phyloP scores from a whole-genome alignment of 2,113 vertebrate species.

The Dicaeum eximium region DNA sequence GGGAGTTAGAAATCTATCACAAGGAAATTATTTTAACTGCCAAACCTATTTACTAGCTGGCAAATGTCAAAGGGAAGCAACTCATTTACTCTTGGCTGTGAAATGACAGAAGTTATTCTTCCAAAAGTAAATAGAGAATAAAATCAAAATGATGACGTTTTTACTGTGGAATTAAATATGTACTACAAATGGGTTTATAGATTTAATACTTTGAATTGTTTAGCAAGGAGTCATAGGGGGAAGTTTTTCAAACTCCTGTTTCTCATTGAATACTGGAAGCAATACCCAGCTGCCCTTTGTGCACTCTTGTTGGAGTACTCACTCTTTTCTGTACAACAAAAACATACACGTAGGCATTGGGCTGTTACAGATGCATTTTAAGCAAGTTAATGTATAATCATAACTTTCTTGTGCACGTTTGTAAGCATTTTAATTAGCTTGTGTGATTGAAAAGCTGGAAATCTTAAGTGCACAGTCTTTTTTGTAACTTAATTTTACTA shows the following conservation, averaged over 20 bases:
- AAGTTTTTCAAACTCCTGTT: neutral
- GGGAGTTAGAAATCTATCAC: neutral
- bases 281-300: neutral
- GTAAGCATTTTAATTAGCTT: neutral
- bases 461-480: neutral
- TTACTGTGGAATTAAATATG: neutral
- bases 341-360: neutral
- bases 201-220: neutral
- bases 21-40: neutral
- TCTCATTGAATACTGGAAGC: neutral
- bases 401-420: fast-evolving
- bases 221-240: neutral
- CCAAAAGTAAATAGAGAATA: neutral
- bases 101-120: neutral
- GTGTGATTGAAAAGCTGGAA: neutral
- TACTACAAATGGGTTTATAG: neutral
- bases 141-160: neutral
- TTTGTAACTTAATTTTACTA: neutral
- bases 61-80: neutral
- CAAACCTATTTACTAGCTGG: neutral
- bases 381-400: neutral
- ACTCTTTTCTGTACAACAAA: neutral
- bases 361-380: neutral
- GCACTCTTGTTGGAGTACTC: neutral
- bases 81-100: neutral